Base-by-base conservation (phyloP, 2,113 vertebrate genomes). In the Zingel zingel region DNA sequence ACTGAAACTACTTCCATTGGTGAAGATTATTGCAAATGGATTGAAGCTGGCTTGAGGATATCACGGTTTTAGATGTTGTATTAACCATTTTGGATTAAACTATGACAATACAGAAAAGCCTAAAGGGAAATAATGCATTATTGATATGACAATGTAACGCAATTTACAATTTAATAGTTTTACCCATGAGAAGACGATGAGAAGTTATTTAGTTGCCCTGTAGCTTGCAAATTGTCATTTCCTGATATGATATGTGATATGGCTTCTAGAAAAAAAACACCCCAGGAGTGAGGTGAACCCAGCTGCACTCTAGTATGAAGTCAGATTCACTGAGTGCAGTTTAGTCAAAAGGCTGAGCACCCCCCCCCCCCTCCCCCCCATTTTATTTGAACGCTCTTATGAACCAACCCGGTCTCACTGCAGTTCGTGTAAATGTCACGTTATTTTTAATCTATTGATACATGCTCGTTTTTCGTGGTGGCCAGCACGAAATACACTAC, bases 251-350 rank as follows among this genome's bases (percentile, higher is more conserved):
- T 10, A 57, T 48, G 2, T 48, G 21, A 85, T 19, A 56, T 23
- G 27, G 43, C 27, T 43, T 25, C 58, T 50, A 0, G 39, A 18
- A 6, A 43, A 43, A 27, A 47, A 48, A 14, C 9, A 53, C 50
- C 4, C 16, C 11, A 25, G 25, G 51, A 51, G 4, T 30, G 12
- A 65, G 51, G 18, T 59, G 18, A 61, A 36, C 19, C 51, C 51
- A 64, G 19, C 50, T 14, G 23, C 77, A 79, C 13, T 36, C 0
- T 12, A 13, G 19, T 36, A 58, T 58, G 61, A 65, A 73, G 14
- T 3, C 65, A n/a, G 57, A 64, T 70, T 81, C 27, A 77, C 8
- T 39, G 76, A 63, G 54, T 23, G 33, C 47, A 78, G 1, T 43
- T 53, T 36, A 51, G 27, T 23, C 16, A 59, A 70, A 54, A 59